phyloP scores from a whole-genome alignment of 2,797 vertebrate genomes.

The Odontamblyopus rebecca region DNA sequence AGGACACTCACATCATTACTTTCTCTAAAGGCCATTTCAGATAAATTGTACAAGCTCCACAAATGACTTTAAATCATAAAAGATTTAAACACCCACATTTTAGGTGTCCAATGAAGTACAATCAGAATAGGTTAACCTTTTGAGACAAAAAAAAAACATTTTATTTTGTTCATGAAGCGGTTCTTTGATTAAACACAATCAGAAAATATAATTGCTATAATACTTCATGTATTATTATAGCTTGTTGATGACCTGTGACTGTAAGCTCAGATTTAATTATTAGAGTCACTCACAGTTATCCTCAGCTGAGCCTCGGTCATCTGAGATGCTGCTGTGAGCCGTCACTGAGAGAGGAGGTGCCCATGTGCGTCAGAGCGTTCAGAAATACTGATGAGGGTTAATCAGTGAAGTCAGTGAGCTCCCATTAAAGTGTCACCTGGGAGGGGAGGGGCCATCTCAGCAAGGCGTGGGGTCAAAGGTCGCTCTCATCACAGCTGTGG shows the following conservation, averaged over 20 bases:
- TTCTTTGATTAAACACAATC: background rate
- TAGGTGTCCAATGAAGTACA: background rate
- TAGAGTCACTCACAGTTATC: background rate
- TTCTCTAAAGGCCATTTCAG: background rate
- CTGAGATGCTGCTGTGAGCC: constrained; percentile 21
- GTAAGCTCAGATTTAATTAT: background rate
- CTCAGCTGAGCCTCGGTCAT: constrained; percentile 50
- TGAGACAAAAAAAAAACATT: background rate
- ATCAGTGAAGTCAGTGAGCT: constrained; percentile 43
- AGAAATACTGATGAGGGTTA: constrained; percentile 50
- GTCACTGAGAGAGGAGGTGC: constrained; percentile 46
- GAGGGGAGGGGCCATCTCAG: constrained; percentile 26
- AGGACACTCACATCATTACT: background rate
- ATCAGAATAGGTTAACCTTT: background rate
- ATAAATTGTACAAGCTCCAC: background rate
- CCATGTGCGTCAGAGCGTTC: constrained; percentile 31
- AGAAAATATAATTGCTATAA: too few species aligned
- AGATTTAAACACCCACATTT: background rate
- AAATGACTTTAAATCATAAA: background rate
- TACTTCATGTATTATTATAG: background rate
- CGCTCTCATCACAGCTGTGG: constrained; percentile 50
- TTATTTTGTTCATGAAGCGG: too few species aligned
- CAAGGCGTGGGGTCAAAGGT: constrained; percentile 30
- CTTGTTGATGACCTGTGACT: background rate
- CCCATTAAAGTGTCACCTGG: constrained; percentile 56